Evolutionary conservation across 2,113 vertebrate genomes (phyloP), one percentile per base, ranked within the genome.

Genomic region (Callaeas wilsoni): DNA sequence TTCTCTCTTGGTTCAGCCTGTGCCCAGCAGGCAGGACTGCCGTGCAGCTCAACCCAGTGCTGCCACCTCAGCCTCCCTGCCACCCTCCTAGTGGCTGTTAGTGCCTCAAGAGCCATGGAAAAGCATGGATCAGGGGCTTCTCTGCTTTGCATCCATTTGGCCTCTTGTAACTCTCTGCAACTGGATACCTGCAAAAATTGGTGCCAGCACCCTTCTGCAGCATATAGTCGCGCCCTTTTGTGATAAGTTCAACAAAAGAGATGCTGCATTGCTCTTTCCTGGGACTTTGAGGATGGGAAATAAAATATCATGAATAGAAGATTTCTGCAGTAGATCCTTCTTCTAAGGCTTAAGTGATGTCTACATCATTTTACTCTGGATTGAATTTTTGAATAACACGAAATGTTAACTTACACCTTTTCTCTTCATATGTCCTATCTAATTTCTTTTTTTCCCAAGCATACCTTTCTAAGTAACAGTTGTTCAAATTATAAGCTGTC

Each of bases 51-150:
- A 44, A 27, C 11, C 44, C 78, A 4, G 21, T 0, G 0, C 57
- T 79, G 47, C 47, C 1, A 0, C 14, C 52, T 12, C 47, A 13
- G n/a, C 59, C 33, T 80, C 47, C 50, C 76, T 0, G 0, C 9
- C 9, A 25, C 9, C 10, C 9, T 89, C 26, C 27, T 29, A 13
- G 10, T 3, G 1, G 13, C 21, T 35, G 19, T 20, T 19, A 19
- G 41, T 13, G 12, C 32, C 39, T 25, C 5, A 1, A 52, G 62
- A 75, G 46, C 35, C 11, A 1, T 12, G 39, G 49, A 44, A 85
- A 41, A 11, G 7, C 16, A 3, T 3, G 67, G 41, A n/a, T n/a
- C 20, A 4, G 32, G 13, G 7, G 5, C 16, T n/a, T 52, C 63
- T 49, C 53, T 79, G n/a, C 46, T 73, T 39, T 63, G 17, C 23